Evolutionary conservation across 2,797 vertebrate genomes (phyloP).

Genomic region (Rhynchotus rufescens): DNA sequence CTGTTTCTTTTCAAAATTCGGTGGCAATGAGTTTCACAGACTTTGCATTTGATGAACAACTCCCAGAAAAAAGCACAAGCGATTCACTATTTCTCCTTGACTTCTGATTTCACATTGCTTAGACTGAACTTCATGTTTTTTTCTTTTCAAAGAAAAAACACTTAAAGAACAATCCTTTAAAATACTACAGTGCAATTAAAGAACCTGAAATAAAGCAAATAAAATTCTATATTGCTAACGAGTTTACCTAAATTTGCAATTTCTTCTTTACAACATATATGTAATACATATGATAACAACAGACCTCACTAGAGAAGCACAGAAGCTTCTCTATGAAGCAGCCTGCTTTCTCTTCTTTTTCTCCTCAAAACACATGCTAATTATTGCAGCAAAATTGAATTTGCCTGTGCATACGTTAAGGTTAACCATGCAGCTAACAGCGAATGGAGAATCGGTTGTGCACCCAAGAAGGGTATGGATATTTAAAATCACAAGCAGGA

Average conservation of each 20-base stretch:
- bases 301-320: background rate
- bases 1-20: background rate
- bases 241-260: background rate
- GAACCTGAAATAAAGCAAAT: background rate
- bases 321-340: background rate
- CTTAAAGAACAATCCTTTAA: background rate
- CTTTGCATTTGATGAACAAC: background rate
- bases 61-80: background rate
- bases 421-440: background rate
- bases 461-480: background rate
- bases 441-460: conserved; percentile 13
- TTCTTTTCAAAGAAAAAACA: background rate
- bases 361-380: background rate
- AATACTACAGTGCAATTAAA: background rate
- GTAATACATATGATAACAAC: background rate
- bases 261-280: background rate
- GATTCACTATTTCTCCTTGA: background rate
- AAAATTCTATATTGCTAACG: background rate
- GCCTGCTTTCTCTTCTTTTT: background rate
- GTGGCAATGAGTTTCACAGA: background rate
- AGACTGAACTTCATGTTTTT: background rate
- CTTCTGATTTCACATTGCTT: background rate
- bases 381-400: conserved; percentile 42
- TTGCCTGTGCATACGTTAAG: background rate
- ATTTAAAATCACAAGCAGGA: background rate